These are phyloP conservation scores for Drosophila sordidapex DNA, from an alignment of 2,888 invertebrate genomes.

Conservation along the genomic window DNA sequence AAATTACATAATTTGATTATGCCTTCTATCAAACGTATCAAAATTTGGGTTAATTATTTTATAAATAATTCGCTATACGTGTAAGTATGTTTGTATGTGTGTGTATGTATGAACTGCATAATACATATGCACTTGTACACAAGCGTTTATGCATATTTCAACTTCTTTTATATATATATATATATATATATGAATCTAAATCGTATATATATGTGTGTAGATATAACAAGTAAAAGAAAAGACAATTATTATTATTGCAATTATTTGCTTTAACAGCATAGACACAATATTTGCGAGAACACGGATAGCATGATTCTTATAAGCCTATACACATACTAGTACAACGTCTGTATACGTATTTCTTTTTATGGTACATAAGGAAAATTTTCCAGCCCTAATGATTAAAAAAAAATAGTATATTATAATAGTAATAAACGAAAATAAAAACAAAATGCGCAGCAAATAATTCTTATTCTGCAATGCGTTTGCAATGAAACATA, in stretches of 20 bases:
- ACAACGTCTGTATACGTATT: slow-evolving; percentile 20
- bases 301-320: slow-evolving; percentile 7
- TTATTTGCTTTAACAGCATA: slow-evolving; percentile 7
- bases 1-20: slow-evolving; percentile 70
- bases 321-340: slow-evolving; percentile 2
- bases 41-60: slow-evolving; percentile 49
- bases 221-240: slow-evolving; percentile 10
- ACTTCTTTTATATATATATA: background rate
- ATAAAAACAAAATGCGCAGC: slow-evolving; percentile 7
- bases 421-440: background rate
- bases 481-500: background rate
- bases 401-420: background rate
- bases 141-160: slow-evolving; percentile 14
- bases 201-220: slow-evolving; percentile 20
- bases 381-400: slow-evolving; percentile 15
- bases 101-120: slow-evolving; percentile 1
- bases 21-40: slow-evolving; percentile 50
- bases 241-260: background rate
- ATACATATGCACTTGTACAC: slow-evolving; percentile 5
- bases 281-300: slow-evolving; percentile 11
- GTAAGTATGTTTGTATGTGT: slow-evolving; percentile 30
- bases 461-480: background rate
- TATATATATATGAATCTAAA: slow-evolving; percentile 10
- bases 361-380: slow-evolving; percentile 30
- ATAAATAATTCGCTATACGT: slow-evolving; percentile 57